These are phyloP conservation scores for Philonicus albiceps DNA, from an alignment of 2,888 invertebrate genomes.

Conservation along the genomic window DNA sequence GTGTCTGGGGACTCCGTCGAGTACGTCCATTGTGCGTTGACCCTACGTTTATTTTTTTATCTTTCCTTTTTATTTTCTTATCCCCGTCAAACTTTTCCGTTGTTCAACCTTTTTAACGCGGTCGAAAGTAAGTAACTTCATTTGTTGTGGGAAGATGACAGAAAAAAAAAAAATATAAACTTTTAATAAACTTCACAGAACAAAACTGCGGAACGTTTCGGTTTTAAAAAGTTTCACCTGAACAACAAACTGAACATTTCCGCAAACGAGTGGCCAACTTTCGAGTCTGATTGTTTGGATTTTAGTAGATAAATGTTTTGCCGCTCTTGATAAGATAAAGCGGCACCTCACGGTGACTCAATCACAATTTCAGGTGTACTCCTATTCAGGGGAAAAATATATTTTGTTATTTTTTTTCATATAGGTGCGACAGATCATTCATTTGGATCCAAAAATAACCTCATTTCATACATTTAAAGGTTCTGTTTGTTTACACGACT, in stretches of 20 bases:
- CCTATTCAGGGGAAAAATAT: background rate
- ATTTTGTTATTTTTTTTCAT: background rate
- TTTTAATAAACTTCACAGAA: background rate
- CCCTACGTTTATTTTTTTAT: background rate
- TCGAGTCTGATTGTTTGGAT: background rate
- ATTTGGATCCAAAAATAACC: background rate
- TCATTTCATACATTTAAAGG: background rate
- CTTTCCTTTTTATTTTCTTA: background rate
- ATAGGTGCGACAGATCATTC: background rate
- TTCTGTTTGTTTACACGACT: background rate
- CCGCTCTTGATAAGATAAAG: background rate
- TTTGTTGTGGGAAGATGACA: background rate
- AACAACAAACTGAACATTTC: background rate
- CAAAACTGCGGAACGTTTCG: background rate
- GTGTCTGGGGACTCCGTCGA: conserved; percentile 56
- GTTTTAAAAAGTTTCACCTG: background rate
- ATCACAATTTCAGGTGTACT: background rate
- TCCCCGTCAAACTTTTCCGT: background rate
- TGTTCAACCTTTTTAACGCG: background rate
- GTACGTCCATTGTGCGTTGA: conserved; percentile 51
- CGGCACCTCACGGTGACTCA: background rate
- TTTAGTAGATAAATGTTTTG: background rate
- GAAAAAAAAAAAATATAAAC: background rate
- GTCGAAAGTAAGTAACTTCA: background rate
- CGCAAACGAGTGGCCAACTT: background rate